These are phyloP conservation scores for Miniopterus natalensis DNA, from an alignment of 2,113 vertebrate species.

Conservation along the genomic window DNA sequence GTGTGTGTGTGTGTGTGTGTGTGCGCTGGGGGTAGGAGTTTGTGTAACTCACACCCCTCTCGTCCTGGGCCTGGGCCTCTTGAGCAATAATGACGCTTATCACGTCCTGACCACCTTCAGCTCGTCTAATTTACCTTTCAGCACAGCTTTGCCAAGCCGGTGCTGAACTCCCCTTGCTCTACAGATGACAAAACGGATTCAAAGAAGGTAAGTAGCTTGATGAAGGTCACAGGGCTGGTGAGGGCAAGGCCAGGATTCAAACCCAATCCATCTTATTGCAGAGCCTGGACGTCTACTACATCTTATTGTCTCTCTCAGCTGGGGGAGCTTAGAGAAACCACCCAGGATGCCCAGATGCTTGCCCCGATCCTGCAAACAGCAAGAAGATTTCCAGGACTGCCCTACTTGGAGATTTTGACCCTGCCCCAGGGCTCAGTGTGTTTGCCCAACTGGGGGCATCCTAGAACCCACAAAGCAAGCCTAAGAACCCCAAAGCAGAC, in stretches of 20 bases:
- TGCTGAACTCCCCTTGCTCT: not conserved
- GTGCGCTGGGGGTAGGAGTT: not conserved
- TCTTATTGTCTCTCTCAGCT: not conserved
- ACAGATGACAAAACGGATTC: not conserved
- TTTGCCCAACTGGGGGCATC: not conserved
- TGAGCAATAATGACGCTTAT: not conserved
- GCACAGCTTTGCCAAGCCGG: not conserved
- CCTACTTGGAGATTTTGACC: not conserved
- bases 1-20: not conserved
- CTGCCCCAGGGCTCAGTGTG: not conserved
- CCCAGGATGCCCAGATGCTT: not conserved
- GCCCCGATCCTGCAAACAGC: not conserved
- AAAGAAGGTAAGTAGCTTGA: not conserved
- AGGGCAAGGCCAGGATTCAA: not conserved
- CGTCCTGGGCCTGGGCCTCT: not conserved
- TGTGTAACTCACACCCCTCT: not conserved
- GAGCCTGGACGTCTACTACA: not conserved
- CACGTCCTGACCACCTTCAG: not conserved
- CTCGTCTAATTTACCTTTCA: conserved; percentile 20
- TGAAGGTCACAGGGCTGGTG: conserved; percentile 12
- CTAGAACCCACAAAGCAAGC: not conserved
- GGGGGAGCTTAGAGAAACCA: not conserved
- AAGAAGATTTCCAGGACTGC: not conserved
- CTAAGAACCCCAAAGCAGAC: not conserved
- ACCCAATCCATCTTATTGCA: too few species aligned